These are phyloP conservation scores for Cottoperca gobio DNA, from an alignment of 2,797 vertebrate species.

Conservation along the genomic window DNA sequence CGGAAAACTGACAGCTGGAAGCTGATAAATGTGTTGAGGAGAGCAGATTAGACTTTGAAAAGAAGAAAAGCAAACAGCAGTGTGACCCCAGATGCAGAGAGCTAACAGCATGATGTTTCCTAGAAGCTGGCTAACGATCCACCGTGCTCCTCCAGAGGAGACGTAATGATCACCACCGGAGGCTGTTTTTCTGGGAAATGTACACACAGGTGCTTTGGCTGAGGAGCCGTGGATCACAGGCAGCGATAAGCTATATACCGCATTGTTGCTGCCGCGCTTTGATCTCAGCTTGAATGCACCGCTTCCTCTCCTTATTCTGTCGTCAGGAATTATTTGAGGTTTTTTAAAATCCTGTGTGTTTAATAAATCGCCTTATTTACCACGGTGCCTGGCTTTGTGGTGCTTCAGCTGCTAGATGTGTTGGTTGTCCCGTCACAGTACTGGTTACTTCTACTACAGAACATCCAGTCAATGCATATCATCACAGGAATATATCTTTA, in stretches of 20 bases:
- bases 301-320: slow-evolving; percentile 36
- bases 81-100: slow-evolving; percentile 58
- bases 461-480: too few species aligned
- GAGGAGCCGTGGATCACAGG: slow-evolving; percentile 57
- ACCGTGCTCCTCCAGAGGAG: slow-evolving; percentile 62
- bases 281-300: slow-evolving; percentile 71
- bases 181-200: slow-evolving; percentile 71
- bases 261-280: slow-evolving; percentile 70
- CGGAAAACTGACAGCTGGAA: slow-evolving; percentile 56
- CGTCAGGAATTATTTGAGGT: slow-evolving; percentile 62
- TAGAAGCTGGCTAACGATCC: slow-evolving; percentile 74
- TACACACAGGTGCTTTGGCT: slow-evolving; percentile 73
- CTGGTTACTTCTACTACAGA: background rate
- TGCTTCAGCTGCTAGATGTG: slow-evolving; percentile 12
- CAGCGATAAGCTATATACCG: slow-evolving; percentile 52
- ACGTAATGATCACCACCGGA: slow-evolving; percentile 74
- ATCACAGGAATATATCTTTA: too few species aligned
- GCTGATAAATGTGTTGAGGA: slow-evolving; percentile 66
- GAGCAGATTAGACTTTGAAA: slow-evolving; percentile 62
- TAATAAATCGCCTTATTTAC: slow-evolving; percentile 59
- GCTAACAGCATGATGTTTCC: slow-evolving; percentile 64
- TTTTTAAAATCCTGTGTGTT: slow-evolving; percentile 67
- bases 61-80: slow-evolving; percentile 68
- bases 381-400: slow-evolving; percentile 26
- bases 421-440: background rate